Evolutionary conservation across 2,888 invertebrate species (phyloP), one percentile per base, ranked within the genome.

Genomic region (Tipula helvola): DNA sequence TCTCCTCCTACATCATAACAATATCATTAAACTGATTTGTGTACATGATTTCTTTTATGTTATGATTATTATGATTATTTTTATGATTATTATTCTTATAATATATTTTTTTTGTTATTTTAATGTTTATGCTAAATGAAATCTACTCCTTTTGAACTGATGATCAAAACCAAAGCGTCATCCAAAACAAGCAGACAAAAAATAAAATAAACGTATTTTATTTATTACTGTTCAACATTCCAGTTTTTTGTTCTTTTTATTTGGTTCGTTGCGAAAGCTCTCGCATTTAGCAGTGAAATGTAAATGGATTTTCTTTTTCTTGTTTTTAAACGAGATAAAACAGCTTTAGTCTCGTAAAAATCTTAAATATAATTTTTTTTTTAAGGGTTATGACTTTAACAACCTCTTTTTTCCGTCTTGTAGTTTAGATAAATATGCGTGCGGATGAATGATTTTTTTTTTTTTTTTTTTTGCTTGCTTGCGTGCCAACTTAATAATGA

Each of bases 311-410:
- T 71, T 16, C 10, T 71, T 28, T 71, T 71, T 28, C 2, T 1
- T 28, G 28, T 57, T 57, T 57, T 71, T 71, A 28, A 71, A 71
- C 71, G 71, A 71, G 71, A 71, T 71, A 71, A 71, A 71, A 71
- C 71, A 71, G 71, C 71, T 71, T 71, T 71, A 71, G 71, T 71
- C 71, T 71, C 71, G 71, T 71, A 71, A 71, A 71, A 71, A 71
- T 71, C 71, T 71, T 71, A 71, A 71, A 71, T 71, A 71, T 10
- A 18, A 12, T 28, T 71, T 71, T 44, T 44, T 52, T 71, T 71
- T 28, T 71, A 71, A 71, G 71, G 28, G 28, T 71, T 71, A 71
- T 28, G 71, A 71, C 71, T 71, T 71, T 71, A 71, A 71, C 28
- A 71, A 71, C 71, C 28, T 71, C 71, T 71, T 71, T n/a, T 52